These are phyloP conservation scores for Lophius americanus DNA, from an alignment of 2,797 vertebrate species.

Conservation along the genomic window DNA sequence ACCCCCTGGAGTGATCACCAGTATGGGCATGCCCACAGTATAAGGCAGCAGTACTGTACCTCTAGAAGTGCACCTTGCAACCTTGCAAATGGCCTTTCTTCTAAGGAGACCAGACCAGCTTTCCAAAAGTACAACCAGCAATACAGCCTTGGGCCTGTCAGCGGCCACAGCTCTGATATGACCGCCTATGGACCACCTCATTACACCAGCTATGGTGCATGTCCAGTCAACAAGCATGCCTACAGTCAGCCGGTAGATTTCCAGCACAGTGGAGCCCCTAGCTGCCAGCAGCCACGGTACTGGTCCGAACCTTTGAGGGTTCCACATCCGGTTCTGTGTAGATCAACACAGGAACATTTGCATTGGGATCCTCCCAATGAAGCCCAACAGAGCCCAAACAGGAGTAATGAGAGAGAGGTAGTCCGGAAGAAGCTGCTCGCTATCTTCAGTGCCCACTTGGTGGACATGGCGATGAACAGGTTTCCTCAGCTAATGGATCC, in stretches of 20 bases:
- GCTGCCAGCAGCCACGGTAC: slow-evolving; percentile 20
- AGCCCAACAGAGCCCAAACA: slow-evolving; percentile 1
- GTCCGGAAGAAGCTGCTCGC: slow-evolving; percentile 79
- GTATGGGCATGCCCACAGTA: slow-evolving; percentile 33
- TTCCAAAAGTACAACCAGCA: slow-evolving; percentile 41
- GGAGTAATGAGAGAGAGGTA: slow-evolving; percentile 54
- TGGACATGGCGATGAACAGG: slow-evolving; percentile 78
- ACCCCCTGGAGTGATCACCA: slow-evolving; percentile 39
- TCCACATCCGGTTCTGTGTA: neutral
- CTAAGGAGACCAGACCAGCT: slow-evolving; percentile 4
- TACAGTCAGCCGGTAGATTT: slow-evolving; percentile 54
- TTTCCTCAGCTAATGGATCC: slow-evolving; percentile 77
- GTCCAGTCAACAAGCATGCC: slow-evolving; percentile 33
- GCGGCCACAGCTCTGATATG: slow-evolving; percentile 26
- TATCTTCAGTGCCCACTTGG: slow-evolving; percentile 76
- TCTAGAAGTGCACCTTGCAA: slow-evolving; percentile 46
- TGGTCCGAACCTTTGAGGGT: slow-evolving; percentile 64
- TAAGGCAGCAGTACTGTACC: slow-evolving; percentile 24
- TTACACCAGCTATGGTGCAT: slow-evolving; percentile 44
- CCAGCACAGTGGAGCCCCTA: slow-evolving; percentile 44
- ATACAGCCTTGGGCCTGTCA: slow-evolving; percentile 32
- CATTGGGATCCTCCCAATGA: slow-evolving; percentile 44
- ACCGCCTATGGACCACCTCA: slow-evolving; percentile 22
- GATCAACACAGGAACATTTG: neutral
- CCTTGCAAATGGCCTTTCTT: slow-evolving; percentile 39